Evolutionary conservation across 2,113 vertebrate species (phyloP).

Genomic region (Mustelus asterias): DNA sequence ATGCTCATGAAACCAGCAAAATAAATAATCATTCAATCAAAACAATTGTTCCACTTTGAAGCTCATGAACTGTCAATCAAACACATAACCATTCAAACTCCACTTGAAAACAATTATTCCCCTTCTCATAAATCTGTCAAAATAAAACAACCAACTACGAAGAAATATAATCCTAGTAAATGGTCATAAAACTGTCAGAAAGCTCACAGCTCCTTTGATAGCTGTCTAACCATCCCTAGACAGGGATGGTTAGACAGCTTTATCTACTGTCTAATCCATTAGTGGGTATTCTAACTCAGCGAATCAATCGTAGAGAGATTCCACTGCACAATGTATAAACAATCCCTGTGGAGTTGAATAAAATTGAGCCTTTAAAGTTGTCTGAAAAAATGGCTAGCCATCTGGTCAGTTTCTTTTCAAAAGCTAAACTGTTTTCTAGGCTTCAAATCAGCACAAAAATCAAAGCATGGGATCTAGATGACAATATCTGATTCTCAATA

Average conservation of each 20-base stretch:
- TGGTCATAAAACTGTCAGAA: not conserved
- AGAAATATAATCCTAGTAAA: not conserved
- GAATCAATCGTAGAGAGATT: not conserved
- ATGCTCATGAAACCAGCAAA: too few species aligned
- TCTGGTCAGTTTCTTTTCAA: not conserved
- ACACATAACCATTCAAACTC: not conserved
- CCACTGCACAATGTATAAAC: not conserved
- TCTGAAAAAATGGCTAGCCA: not conserved
- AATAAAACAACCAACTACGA: not conserved
- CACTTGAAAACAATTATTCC: not conserved
- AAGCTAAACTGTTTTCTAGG: not conserved
- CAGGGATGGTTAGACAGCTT: too few species aligned
- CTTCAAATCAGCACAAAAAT: not conserved
- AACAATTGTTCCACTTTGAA: not conserved
- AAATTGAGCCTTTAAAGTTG: not conserved
- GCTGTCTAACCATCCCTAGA: not conserved
- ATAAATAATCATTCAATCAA: too few species aligned
- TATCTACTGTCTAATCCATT: not conserved
- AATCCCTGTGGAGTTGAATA: too few species aligned
- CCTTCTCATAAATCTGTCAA: not conserved
- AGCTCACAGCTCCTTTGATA: not conserved
- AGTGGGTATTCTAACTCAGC: not conserved
- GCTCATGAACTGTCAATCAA: not conserved
- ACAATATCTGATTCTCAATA: not conserved
- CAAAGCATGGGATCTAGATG: not conserved